Percentiles rank a stretch among this genome's conserved stretches.
These are phyloP conservation scores for Platycheirus rosarum DNA, from an alignment of 2,888 invertebrate species.

Conservation along the genomic window DNA sequence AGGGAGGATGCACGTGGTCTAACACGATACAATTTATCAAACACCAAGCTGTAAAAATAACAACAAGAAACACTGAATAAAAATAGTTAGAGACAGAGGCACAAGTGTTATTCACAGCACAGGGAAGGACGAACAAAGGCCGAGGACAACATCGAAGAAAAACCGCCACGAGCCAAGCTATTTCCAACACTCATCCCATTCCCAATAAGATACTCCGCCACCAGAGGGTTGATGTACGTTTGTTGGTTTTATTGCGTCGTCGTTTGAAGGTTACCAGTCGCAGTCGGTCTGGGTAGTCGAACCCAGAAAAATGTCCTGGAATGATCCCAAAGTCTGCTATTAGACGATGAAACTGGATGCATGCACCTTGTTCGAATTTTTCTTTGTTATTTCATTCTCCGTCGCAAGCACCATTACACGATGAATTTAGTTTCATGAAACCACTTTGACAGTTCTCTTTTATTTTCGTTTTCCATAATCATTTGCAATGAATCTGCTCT, in stretches of 20 bases:
- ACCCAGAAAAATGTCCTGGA: conserved; percentile 61
- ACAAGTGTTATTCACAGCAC: conserved; percentile 39
- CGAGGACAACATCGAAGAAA: conserved; percentile 42
- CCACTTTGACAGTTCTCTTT: no score
- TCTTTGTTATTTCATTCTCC: no score
- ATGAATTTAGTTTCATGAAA: no score
- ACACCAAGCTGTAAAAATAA: conserved; percentile 10
- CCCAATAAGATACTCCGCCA: conserved; percentile 51
- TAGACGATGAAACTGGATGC: no score
- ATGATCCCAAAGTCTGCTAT: no score
- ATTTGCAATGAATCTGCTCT: no score
- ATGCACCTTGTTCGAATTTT: no score
- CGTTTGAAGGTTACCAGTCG: conserved; percentile 70
- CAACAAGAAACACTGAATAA: conserved; percentile 43
- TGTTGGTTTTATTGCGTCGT: conserved; percentile 73
- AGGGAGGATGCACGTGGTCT: conserved; percentile 65
- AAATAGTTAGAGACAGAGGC: conserved; percentile 62
- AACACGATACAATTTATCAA: conserved; percentile 65
- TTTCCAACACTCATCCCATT: conserved; percentile 59
- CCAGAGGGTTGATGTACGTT: conserved; percentile 58
- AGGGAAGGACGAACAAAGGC: conserved; percentile 52
- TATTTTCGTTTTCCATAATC: no score
- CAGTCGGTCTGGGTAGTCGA: conserved; percentile 68
- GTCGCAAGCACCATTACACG: no score
- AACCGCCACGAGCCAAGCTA: conserved; percentile 38